Base-by-base conservation (phyloP, 2,888 invertebrate genomes). In the Hydroisotoma schaefferi region DNA sequence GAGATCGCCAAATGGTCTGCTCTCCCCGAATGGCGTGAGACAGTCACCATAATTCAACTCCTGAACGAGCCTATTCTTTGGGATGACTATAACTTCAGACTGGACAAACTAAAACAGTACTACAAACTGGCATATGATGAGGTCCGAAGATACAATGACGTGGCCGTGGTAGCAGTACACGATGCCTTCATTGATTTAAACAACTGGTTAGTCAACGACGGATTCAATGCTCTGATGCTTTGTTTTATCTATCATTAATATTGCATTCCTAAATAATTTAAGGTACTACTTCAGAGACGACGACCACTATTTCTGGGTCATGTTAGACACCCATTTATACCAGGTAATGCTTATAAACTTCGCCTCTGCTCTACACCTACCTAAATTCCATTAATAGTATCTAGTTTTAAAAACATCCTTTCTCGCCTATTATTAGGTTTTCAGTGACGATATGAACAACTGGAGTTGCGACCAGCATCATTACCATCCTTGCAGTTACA, bases 51-150 rank as follows among this genome's bases (percentile, higher is more conserved):
- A 26, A 71, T 72, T 28, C 65, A 70, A 43, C 28, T 70, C 12
- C 28, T 73, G 22, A 73, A 73, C 40, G 73, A 73, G 53, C 73
- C 73, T 0, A 53, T 67, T 25, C 25, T 70, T 12, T 70, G 70
- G 70, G 65, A 70, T 23, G 69, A 70, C 46, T 69, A 70, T 53
- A 53, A 66, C 37, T 68, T 67, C 61, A 27, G 71, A 2, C 53
- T 71, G 10, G 54, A 59, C 15, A 48, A 67, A 25, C 61, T 70
- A 10, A 69, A 69, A 52, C 44, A 63, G 23, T 69, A 62, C 56
- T 71, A 69, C 63, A 48, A 65, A 15, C 44, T 58, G 55, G 57
- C 67, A 2, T 71, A 68, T 44, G 68, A 73, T 33, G 65, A 65
- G 29, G 63, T 69, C 2, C 8, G 40, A 2, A 55, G 28, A 23